A percentile compares a stretch with the other conserved stretches of the same genome.
Evolutionary conservation across 2,797 vertebrate species (phyloP).

Genomic region (Ciconia nigra): DNA sequence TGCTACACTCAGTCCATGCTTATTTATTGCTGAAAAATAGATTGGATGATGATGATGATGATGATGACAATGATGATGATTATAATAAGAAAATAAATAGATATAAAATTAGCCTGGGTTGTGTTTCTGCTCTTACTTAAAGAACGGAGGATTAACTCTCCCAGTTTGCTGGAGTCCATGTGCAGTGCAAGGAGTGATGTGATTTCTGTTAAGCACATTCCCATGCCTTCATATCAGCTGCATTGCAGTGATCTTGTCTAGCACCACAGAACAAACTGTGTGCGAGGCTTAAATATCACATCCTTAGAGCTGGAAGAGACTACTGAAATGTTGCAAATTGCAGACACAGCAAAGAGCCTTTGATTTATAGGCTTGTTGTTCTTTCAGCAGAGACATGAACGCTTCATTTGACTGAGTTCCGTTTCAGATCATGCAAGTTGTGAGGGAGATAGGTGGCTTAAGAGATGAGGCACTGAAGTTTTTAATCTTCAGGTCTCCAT

Average conservation of each 20-base stretch:
- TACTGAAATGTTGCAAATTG: slow-evolving; percentile 13
- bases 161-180: neutral
- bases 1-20: neutral
- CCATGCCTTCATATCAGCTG: neutral
- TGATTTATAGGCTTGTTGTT: slow-evolving; percentile 29
- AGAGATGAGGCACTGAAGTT: neutral
- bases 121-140: neutral
- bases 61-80: neutral
- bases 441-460: neutral
- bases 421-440: slow-evolving; percentile 11
- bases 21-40: neutral
- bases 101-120: neutral
- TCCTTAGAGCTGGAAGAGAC: neutral
- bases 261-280: neutral
- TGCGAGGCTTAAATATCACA: neutral
- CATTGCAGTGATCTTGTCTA: neutral
- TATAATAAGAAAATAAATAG: neutral
- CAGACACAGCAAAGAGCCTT: neutral
- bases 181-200: neutral
- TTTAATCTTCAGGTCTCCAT: neutral
- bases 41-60: neutral
- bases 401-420: slow-evolving; percentile 36
- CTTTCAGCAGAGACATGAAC: neutral
- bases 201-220: neutral
- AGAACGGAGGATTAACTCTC: neutral